Percentiles rank a stretch among this genome's conserved stretches.
Conservation (phyloP, 1,140 invertebrate genomes). For the Cotesia typhae region DNA sequence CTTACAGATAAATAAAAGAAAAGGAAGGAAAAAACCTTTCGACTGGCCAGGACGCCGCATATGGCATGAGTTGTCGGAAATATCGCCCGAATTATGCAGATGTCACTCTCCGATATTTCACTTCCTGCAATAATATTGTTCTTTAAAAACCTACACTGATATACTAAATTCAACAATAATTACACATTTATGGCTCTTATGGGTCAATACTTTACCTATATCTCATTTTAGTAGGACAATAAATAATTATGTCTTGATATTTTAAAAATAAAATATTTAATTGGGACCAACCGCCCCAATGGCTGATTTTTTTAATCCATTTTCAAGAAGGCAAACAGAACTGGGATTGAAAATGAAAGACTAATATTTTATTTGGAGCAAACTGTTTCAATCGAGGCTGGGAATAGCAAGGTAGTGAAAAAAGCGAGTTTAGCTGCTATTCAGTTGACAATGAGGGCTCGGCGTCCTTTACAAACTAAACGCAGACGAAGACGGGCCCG, state of each 20-base stretch:
- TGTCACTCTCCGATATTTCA: constrained; percentile 16
- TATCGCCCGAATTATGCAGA: constrained; percentile 27
- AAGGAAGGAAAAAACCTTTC: not conserved
- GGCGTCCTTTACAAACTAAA: constrained; percentile 45
- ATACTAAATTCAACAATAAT: not conserved
- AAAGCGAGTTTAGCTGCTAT: constrained; percentile 6
- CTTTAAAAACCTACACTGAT: not conserved
- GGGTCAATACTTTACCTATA: no score
- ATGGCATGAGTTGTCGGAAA: constrained; percentile 39
- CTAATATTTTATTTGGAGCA: not conserved
- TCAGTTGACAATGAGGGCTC: constrained; percentile 59
- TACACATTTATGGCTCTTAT: not conserved
- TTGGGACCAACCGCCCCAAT: no score
- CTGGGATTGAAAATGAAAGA: no score
- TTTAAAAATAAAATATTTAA: no score
- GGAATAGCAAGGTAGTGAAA: no score
- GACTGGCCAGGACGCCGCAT: constrained; percentile 42
- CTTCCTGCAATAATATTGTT: constrained; percentile 16
- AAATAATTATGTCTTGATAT: no score
- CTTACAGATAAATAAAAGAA: not conserved
- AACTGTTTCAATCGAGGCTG: constrained; percentile 39
- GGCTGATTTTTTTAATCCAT: no score
- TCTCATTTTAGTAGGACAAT: no score
- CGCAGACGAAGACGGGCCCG: constrained; percentile 51
- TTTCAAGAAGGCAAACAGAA: no score